Percentiles rank a stretch among this genome's conserved stretches.
These are phyloP conservation scores for Andrena flavipes DNA, from an alignment of 2,888 invertebrate genomes.

Conservation along the genomic window DNA sequence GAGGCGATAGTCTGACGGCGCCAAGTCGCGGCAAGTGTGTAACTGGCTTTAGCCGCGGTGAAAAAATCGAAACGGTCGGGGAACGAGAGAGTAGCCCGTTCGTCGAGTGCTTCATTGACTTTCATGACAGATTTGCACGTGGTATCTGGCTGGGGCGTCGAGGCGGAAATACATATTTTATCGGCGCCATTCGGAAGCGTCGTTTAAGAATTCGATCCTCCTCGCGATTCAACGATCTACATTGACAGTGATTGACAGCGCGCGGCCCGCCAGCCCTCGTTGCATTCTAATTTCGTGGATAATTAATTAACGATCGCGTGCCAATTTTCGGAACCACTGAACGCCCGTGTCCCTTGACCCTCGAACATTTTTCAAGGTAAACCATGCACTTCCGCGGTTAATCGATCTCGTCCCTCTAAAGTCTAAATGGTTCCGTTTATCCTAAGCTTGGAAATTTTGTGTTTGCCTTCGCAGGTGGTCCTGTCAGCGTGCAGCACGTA, in stretches of 20 bases:
- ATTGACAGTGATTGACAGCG: not conserved
- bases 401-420: constrained; percentile 21
- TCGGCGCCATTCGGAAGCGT: constrained; percentile 37
- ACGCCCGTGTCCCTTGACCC: constrained; percentile 23
- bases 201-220: constrained; percentile 49
- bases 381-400: constrained; percentile 10
- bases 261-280: too few relatives aligned
- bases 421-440: not conserved
- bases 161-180: constrained; percentile 67
- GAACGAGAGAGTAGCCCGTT: constrained; percentile 36
- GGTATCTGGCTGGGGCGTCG: constrained; percentile 27
- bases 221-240: not conserved
- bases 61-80: constrained; percentile 18
- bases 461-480: constrained; percentile 88
- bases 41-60: constrained; percentile 6
- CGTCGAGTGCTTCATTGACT: constrained; percentile 66
- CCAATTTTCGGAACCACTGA: too few relatives aligned
- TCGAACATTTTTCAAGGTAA: constrained; percentile 41
- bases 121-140: constrained; percentile 63
- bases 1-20: not conserved
- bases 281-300: too few relatives aligned
- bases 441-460: constrained; percentile 19
- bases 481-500: constrained; percentile 97
- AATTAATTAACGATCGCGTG: too few relatives aligned
- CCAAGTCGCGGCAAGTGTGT: constrained; percentile 13